Evolutionary conservation across 2,797 vertebrate genomes (phyloP).

Genomic region (Aselliscus stoliczkanus): DNA sequence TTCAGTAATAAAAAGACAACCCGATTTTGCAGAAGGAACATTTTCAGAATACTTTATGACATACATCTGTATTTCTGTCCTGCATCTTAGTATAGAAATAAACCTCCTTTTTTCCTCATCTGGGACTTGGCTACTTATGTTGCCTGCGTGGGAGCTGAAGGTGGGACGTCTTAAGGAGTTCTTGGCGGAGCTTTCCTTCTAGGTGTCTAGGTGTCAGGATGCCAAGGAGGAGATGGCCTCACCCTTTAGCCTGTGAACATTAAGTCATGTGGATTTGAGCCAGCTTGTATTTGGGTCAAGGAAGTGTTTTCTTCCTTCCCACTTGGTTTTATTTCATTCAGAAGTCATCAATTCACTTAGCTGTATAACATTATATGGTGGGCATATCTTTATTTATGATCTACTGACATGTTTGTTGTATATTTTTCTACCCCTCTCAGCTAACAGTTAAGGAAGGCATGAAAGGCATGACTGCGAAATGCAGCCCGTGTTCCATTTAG

Average conservation of each 20-base stretch:
- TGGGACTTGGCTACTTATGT: not conserved
- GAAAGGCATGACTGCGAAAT: not conserved
- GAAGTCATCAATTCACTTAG: not conserved
- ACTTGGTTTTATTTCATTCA: slow-evolving; percentile 5
- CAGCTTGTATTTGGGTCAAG: not conserved
- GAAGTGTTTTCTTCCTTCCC: not conserved
- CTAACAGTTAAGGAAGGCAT: not conserved
- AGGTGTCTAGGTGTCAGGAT: not conserved
- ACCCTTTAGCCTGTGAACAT: not conserved
- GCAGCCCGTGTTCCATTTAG: not conserved
- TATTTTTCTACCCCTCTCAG: not conserved
- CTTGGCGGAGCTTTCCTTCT: not conserved
- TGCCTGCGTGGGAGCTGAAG: not conserved
- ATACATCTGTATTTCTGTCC: not conserved
- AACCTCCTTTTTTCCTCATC: not conserved
- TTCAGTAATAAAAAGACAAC: not conserved
- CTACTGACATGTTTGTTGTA: not conserved
- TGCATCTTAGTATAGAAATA: not conserved
- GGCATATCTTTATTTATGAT: not conserved
- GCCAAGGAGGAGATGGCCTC: not conserved
- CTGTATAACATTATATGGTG: not conserved
- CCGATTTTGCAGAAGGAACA: not conserved
- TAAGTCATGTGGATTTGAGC: not conserved
- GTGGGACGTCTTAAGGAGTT: not conserved
- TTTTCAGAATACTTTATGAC: not conserved